phyloP scores from a whole-genome alignment of 2,888 invertebrate genomes.

The Cylindroiulus punctatus region DNA sequence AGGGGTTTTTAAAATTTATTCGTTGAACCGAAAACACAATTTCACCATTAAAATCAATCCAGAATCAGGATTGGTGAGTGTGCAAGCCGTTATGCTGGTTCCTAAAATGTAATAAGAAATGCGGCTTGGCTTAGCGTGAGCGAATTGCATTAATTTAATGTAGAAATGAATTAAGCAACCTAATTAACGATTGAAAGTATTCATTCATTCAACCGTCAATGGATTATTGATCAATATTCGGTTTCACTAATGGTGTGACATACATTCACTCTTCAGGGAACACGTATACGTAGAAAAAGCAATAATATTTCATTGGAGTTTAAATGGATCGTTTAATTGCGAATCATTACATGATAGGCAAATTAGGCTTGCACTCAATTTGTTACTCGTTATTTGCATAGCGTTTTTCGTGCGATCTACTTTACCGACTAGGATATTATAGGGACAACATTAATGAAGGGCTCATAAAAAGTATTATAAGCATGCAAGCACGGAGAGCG shows the following conservation, averaged over 20 bases:
- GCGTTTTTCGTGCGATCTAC: background rate
- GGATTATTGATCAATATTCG: conserved; percentile 27
- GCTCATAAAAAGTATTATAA: background rate
- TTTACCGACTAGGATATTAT: conserved; percentile 7
- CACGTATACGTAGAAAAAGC: background rate
- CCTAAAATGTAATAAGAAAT: background rate
- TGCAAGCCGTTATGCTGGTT: background rate
- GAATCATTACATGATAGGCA: background rate
- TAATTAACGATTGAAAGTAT: background rate
- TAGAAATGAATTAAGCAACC: background rate
- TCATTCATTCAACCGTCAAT: background rate
- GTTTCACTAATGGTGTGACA: background rate
- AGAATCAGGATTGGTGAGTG: background rate
- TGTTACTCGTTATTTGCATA: background rate
- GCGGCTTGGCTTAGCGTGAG: background rate
- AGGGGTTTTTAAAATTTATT: background rate
- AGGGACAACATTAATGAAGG: background rate
- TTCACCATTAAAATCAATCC: background rate
- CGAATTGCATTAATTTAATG: background rate
- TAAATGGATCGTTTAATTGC: conserved; percentile 28
- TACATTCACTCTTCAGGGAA: background rate
- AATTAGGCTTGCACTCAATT: background rate
- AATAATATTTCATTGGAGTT: conserved; percentile 10
- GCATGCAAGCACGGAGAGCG: background rate
- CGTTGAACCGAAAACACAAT: background rate